Evolutionary conservation across 2,113 vertebrate genomes (phyloP).

Genomic region (Amblyopsis rosae): DNA sequence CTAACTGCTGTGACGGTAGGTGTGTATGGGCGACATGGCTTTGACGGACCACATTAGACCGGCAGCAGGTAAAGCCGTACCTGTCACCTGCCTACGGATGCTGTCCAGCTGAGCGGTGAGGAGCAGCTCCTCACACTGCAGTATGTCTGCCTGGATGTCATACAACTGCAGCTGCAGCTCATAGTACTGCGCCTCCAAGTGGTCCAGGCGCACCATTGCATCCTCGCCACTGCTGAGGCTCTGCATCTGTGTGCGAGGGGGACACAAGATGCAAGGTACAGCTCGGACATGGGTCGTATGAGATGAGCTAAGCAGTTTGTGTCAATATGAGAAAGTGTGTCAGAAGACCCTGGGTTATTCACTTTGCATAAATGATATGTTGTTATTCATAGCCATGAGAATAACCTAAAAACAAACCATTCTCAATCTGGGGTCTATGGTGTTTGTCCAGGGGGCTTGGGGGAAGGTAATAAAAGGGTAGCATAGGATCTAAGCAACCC

Average conservation of each 20-base stretch:
- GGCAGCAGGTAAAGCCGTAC: constrained; percentile 44
- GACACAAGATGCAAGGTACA: neutral
- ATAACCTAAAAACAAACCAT: too few relatives aligned
- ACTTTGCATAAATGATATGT: too few relatives aligned
- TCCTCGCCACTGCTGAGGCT: constrained; percentile 89
- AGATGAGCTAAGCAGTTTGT: neutral
- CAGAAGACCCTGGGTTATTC: too few relatives aligned
- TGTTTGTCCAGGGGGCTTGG: too few relatives aligned
- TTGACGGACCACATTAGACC: neutral
- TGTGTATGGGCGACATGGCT: neutral
- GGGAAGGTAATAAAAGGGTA: too few relatives aligned
- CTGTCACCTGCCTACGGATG: constrained; percentile 90
- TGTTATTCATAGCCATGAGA: too few relatives aligned
- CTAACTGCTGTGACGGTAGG: neutral
- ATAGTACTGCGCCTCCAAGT: constrained; percentile 94
- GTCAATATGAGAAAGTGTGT: neutral
- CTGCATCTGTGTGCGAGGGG: constrained; percentile 84
- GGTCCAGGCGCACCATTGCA: constrained; percentile 87
- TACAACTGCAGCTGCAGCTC: constrained; percentile 94
- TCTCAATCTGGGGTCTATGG: too few relatives aligned
- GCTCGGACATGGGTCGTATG: neutral
- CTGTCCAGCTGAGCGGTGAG: constrained; percentile 94
- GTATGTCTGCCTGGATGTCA: constrained; percentile 95
- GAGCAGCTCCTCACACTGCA: constrained; percentile 94
- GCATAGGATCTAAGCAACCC: too few relatives aligned